Base-by-base conservation (phyloP, 2,888 invertebrate species). In the Drosophila pseudotalamancana region DNA sequence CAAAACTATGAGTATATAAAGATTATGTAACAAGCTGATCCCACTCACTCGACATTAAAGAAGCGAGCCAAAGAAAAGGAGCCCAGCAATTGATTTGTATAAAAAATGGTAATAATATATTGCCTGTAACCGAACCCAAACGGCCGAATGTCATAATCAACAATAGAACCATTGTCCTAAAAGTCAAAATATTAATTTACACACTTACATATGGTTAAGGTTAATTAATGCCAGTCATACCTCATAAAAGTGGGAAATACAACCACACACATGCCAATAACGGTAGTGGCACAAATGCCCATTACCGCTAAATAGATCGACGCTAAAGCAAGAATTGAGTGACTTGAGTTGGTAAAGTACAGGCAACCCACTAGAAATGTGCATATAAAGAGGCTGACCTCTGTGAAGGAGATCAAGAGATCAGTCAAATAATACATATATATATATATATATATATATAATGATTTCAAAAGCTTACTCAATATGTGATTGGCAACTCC, bases 101-200 rank as follows among this genome's bases (percentile, higher is more conserved):
- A 32, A 96, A 92, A 25, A 93, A 91, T 0, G 96, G 95, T 86
- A 96, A 94, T 5, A 94, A 79, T 29, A 95, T 90, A 66, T 95
- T 95, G 11, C 96, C 96, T 4, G 93, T 87, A 32, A 95, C 93
- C 11, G 95, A 95, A n/a, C 96, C 96, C 6, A 93, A 80, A 43
- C 95, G 92, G 0, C 95, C 95, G 35, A 92, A 92, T 93, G 95
- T 95, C 92, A 95, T 93, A 19, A 94, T 94, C 9, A 94, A 91
- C 0, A 95, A 93, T 76, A 96, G 92, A 0, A 95, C 94, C 94
- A 95, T 95, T 3, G 95, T 95, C 89, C 95, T 95, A 89, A 25
- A 6, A 25, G 25, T 25, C 25, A 2, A 3, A 4, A 6, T 2
- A 25, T 0, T 25, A 4, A 25, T n/a, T n/a, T n/a, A n/a, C n/a